Conservation (phyloP, 2,888 invertebrate species). For the Eulithis prunata region DNA sequence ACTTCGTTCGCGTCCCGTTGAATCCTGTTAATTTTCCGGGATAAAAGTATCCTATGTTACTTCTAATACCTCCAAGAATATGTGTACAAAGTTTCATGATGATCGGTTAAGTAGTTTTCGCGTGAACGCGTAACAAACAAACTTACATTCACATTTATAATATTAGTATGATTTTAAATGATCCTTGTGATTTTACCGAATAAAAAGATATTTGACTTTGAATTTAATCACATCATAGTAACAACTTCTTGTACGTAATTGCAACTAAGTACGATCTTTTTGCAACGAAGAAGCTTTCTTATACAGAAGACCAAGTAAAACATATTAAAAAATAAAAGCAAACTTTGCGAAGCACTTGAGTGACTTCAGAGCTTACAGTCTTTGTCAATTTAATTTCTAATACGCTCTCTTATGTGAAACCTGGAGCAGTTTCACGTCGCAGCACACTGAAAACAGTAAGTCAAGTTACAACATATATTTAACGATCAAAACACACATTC, state of each 20-base stretch:
- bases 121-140: no score
- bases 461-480: background rate
- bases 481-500: no score
- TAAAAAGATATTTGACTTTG: no score
- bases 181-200: no score
- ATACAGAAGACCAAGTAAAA: conserved; percentile 25
- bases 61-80: no score
- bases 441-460: conserved; percentile 1
- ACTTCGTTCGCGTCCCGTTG: no score
- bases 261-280: conserved; percentile 3
- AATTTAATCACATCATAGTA: conserved; percentile 1
- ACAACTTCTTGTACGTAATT: background rate
- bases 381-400: conserved; percentile 61
- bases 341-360: conserved; percentile 34
- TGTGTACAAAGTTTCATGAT: no score
- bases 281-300: conserved; percentile 16
- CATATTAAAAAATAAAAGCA: conserved; percentile 29
- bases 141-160: no score
- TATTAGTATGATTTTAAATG: no score
- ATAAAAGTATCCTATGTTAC: no score
- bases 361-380: conserved; percentile 50
- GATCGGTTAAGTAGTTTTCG: no score
- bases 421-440: conserved; percentile 6
- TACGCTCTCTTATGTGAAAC: conserved; percentile 40
- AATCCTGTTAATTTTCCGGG: no score